Evolutionary conservation across 2,113 vertebrate genomes (phyloP).

Genomic region (Bambusicola thoracicus): DNA sequence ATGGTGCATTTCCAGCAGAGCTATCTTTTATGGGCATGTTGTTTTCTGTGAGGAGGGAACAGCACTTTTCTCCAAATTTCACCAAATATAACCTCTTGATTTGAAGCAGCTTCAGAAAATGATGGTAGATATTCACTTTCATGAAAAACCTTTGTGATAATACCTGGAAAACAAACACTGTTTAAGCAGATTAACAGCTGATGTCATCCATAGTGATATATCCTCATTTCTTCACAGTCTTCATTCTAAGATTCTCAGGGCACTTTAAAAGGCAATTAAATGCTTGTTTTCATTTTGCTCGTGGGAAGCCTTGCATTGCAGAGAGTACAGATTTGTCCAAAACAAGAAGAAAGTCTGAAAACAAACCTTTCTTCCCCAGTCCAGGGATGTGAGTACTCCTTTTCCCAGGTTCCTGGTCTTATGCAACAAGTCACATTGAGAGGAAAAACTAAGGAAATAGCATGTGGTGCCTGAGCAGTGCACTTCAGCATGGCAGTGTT

Average conservation of each 20-base stretch:
- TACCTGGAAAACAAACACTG: background rate
- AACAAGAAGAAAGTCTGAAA: background rate
- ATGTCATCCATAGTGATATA: background rate
- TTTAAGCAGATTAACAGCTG: background rate
- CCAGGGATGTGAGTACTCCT: background rate
- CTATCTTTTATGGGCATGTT: background rate
- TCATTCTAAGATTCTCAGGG: background rate
- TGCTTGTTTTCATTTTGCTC: background rate
- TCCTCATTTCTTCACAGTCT: background rate
- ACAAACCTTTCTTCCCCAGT: background rate
- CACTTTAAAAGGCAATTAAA: background rate
- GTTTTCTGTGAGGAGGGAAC: background rate
- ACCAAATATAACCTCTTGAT: background rate
- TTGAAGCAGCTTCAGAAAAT: conserved; percentile 39
- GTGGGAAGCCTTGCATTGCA: background rate
- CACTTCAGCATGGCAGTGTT: background rate
- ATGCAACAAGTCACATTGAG: background rate
- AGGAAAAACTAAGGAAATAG: background rate
- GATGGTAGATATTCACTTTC: conserved; percentile 17
- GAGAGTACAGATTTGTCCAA: background rate
- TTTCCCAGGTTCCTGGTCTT: background rate
- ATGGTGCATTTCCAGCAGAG: background rate
- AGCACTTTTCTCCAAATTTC: conserved; percentile 9
- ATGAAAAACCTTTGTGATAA: background rate
- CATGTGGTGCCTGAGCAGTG: background rate